These are phyloP conservation scores for Argya squamiceps DNA, from an alignment of 2,797 vertebrate species.

Conservation along the genomic window DNA sequence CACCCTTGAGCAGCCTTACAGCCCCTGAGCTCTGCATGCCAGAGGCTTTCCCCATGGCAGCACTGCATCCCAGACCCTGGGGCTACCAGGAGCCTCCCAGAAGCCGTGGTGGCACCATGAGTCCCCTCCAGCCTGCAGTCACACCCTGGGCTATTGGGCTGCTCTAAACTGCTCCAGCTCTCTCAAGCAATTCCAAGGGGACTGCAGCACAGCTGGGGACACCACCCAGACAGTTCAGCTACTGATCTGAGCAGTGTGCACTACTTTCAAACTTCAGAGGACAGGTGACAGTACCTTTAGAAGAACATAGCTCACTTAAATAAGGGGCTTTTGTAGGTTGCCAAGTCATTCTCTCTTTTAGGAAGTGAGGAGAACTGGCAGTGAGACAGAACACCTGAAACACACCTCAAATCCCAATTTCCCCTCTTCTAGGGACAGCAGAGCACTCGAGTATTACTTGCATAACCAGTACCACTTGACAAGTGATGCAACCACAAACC, in stretches of 20 bases:
- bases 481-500: slow-evolving; percentile 21
- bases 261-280: neutral
- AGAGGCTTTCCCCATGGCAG: neutral
- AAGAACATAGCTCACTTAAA: neutral
- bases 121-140: neutral
- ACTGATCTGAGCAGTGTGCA: neutral
- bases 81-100: neutral
- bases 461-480: slow-evolving; percentile 46
- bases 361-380: neutral
- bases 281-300: neutral
- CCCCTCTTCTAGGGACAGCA: slow-evolving; percentile 3
- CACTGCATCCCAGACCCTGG: neutral
- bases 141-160: neutral
- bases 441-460: neutral
- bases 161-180: neutral
- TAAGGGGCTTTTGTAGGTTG: neutral
- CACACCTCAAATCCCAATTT: neutral
- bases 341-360: slow-evolving; percentile 36
- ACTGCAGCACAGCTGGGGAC: neutral
- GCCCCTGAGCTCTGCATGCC: neutral
- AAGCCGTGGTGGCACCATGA: neutral
- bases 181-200: neutral
- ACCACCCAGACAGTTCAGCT: neutral
- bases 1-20: neutral
- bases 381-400: neutral